These are phyloP conservation scores for Metallyticus violacea DNA, from an alignment of 2,888 invertebrate genomes.

Conservation along the genomic window DNA sequence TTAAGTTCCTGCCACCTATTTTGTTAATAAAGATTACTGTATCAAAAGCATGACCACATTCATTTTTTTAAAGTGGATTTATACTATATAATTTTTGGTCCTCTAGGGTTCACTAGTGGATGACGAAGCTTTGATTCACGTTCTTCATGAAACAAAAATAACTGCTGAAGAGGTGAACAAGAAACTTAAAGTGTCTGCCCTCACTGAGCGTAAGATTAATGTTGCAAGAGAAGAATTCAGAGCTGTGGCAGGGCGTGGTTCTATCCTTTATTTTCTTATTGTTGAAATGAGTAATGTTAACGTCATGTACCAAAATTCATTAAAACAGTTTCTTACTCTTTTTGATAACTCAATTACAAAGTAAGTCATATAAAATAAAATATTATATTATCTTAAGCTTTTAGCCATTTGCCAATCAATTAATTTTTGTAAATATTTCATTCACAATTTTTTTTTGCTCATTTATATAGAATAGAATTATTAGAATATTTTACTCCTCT, in stretches of 20 bases:
- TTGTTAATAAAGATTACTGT: too few relatives aligned
- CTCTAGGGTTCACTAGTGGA: slow-evolving; percentile 85
- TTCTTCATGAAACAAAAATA: slow-evolving; percentile 79
- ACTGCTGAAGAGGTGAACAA: slow-evolving; percentile 94
- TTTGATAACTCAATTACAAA: slow-evolving; percentile 93
- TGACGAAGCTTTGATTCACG: slow-evolving; percentile 90
- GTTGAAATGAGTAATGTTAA: slow-evolving; percentile 97
- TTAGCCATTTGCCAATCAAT: neutral
- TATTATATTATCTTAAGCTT: neutral
- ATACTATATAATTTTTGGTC: too few relatives aligned
- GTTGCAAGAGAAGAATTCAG: slow-evolving; percentile 92
- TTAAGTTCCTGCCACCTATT: too few relatives aligned
- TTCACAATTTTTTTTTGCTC: neutral
- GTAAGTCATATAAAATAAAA: slow-evolving; percentile 36
- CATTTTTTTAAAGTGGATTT: too few relatives aligned
- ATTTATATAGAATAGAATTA: too few relatives aligned
- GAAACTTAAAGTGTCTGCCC: slow-evolving; percentile 86
- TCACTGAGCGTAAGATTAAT: slow-evolving; percentile 92
- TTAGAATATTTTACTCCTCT: too few relatives aligned
- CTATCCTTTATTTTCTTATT: slow-evolving; percentile 91
- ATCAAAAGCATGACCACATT: too few relatives aligned
- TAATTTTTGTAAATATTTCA: neutral
- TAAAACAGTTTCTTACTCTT: slow-evolving; percentile 89
- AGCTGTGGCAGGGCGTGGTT: slow-evolving; percentile 91
- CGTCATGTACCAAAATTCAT: slow-evolving; percentile 94